A percentile compares a stretch with the other conserved stretches of the same genome.
phyloP scores from a whole-genome alignment of 2,113 vertebrate species.

The Atlantisia rogersi region DNA sequence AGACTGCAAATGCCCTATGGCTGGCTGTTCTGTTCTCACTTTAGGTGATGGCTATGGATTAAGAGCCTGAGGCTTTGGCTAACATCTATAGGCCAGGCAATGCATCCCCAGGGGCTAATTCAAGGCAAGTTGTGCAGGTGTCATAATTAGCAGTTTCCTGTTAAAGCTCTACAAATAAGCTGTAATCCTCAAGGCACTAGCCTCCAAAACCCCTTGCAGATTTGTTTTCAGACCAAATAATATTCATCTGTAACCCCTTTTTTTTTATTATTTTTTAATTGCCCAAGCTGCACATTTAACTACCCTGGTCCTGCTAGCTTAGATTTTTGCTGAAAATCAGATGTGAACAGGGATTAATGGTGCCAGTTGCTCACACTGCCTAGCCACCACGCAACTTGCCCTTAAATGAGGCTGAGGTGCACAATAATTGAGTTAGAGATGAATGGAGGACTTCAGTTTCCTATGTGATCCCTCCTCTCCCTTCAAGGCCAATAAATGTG shows the following conservation, averaged over 20 bases:
- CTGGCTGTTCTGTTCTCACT: slow-evolving; percentile 28
- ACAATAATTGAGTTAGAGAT: slow-evolving; percentile 12
- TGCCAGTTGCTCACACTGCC: slow-evolving; percentile 4
- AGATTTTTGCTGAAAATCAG: slow-evolving; percentile 39
- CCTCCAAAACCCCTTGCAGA: slow-evolving; percentile 57
- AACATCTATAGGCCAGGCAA: slow-evolving; percentile 37
- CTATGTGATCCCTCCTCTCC: slow-evolving; percentile 22
- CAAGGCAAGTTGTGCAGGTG: slow-evolving; percentile 63
- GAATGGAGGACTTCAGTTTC: neutral
- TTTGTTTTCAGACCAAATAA: slow-evolving; percentile 71
- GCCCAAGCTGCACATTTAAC: slow-evolving; percentile 61
- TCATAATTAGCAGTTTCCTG: slow-evolving; percentile 80
- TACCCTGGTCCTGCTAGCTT: slow-evolving; percentile 14
- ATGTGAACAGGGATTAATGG: slow-evolving; percentile 42
- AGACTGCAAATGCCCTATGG: slow-evolving; percentile 17
- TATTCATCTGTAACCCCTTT: slow-evolving; percentile 59
- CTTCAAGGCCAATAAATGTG: slow-evolving; percentile 65
- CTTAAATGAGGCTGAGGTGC: neutral
- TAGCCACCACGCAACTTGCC: neutral
- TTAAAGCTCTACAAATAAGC: slow-evolving; percentile 65
- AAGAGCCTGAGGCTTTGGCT: slow-evolving; percentile 13
- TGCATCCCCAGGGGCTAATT: slow-evolving; percentile 62
- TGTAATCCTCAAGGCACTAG: slow-evolving; percentile 64
- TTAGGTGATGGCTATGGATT: neutral
- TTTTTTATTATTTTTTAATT: slow-evolving; percentile 53